phyloP scores from a whole-genome alignment of 2,113 vertebrate genomes.

The Coturnix japonica region DNA sequence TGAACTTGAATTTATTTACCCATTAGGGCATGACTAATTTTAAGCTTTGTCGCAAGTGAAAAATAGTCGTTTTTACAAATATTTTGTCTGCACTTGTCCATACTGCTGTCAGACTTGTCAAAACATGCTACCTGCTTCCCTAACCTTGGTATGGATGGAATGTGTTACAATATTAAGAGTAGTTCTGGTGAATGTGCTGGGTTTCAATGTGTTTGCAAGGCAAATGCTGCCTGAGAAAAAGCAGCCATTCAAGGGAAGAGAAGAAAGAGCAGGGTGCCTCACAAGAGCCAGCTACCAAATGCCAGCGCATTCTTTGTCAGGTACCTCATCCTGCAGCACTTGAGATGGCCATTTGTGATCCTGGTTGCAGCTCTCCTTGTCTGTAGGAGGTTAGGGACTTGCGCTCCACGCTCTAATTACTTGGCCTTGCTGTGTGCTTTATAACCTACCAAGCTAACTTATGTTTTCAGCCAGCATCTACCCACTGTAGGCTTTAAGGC shows the following conservation, averaged over 20 bases:
- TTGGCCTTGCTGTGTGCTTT: not conserved
- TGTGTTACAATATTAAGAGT: not conserved
- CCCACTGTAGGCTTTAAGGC: not conserved
- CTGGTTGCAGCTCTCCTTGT: not conserved
- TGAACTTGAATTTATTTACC: not conserved
- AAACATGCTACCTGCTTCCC: not conserved
- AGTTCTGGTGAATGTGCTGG: not conserved
- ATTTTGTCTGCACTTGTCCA: not conserved
- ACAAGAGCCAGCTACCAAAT: not conserved
- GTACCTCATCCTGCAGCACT: not conserved
- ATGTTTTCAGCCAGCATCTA: not conserved
- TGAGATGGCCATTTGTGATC: not conserved
- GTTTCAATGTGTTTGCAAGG: not conserved
- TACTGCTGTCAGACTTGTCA: not conserved
- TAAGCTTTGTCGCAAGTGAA: constrained; percentile 3
- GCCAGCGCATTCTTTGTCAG: not conserved
- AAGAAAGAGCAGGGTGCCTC: not conserved
- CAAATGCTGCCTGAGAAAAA: not conserved
- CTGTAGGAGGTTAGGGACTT: not conserved
- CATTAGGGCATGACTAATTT: not conserved
- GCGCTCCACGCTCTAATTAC: not conserved
- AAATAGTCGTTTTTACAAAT: not conserved
- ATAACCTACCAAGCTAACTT: not conserved
- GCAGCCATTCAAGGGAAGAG: not conserved
- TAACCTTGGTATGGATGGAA: not conserved